Evolutionary conservation across 2,113 vertebrate species (phyloP).

Genomic region (Rallus limicola): DNA sequence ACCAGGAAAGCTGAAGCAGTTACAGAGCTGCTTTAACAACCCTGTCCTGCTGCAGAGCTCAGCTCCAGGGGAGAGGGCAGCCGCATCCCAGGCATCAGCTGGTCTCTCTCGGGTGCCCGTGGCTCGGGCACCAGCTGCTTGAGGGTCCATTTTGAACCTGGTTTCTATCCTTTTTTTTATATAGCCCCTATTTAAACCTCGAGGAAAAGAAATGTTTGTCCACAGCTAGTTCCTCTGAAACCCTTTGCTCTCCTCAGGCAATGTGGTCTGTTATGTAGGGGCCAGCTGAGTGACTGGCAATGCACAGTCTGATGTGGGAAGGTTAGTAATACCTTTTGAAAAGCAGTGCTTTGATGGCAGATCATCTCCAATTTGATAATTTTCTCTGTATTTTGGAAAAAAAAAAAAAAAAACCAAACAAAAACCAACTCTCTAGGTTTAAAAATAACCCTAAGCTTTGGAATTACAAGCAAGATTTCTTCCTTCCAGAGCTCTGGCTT

Average conservation of each 20-base stretch:
- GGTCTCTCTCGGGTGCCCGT: background rate
- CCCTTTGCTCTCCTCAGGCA: background rate
- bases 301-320: accelerated
- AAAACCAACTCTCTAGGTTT: background rate
- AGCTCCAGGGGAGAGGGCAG: background rate
- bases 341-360: background rate
- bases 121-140: background rate
- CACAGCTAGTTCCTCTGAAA: background rate
- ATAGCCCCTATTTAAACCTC: background rate
- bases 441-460: background rate
- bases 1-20: background rate
- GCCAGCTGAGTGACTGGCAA: background rate
- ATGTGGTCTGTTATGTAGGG: accelerated
- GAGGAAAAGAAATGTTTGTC: background rate
- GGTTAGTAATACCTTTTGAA: background rate
- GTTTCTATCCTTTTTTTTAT: background rate
- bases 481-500: background rate
- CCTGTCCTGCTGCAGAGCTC: background rate
- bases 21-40: background rate
- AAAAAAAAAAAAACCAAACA: too few species aligned
- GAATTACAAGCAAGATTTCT: background rate
- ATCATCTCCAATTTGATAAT: background rate
- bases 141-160: background rate
- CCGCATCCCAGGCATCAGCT: background rate
- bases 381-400: background rate